Base-by-base conservation (phyloP, 2,113 vertebrate species). In the Synodontis membranacea region DNA sequence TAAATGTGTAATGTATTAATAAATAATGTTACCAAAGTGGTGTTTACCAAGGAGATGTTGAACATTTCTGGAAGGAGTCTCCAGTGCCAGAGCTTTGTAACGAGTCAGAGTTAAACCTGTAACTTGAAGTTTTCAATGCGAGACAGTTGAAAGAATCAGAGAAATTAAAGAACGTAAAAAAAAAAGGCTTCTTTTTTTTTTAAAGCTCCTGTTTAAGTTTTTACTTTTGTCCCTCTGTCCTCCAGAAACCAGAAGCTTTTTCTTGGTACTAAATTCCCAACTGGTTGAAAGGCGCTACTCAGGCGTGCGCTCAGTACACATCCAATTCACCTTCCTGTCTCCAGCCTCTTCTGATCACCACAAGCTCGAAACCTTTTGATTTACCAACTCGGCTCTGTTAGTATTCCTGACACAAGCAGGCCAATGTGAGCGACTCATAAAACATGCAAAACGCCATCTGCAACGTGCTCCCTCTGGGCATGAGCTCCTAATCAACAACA, bases 401-500 rank as follows among this genome's bases (percentile, higher is more conserved):
- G 78, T 85, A 88, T 87, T 88, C 85, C 52, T 17, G 31, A 54
- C 72, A 68, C 62, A 76, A 21, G 46, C 44, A 12, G 14, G 75
- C 60, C 21, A 39, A 74, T 52, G n/a, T 62, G 85, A 84, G 68
- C 23, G n/a, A 42, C 64, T 90, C 66, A 83, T 86, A 88, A 88
- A 87, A 80, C 86, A 85, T 87, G 79, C 87, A 82, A 50, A 79
- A 62, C 78, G 56, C 86, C 86, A 85, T 88, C 87, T 90, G 87
- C 62, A 80, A 74, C 37, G 34, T 62, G 52, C 58, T 87, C 82
- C 83, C 85, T 81, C 39, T 75, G 56, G 84, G 85, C 85, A 81
- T 39, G n/a, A 84, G 82, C 84, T 87, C 86, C 80, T 88, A 86
- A 89, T 88, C 88, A 86, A 80, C 86, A 86, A 52, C 84, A 75